Evolutionary conservation across 1,140 invertebrate species (phyloP).

Genomic region (Cyclargus thomasi): DNA sequence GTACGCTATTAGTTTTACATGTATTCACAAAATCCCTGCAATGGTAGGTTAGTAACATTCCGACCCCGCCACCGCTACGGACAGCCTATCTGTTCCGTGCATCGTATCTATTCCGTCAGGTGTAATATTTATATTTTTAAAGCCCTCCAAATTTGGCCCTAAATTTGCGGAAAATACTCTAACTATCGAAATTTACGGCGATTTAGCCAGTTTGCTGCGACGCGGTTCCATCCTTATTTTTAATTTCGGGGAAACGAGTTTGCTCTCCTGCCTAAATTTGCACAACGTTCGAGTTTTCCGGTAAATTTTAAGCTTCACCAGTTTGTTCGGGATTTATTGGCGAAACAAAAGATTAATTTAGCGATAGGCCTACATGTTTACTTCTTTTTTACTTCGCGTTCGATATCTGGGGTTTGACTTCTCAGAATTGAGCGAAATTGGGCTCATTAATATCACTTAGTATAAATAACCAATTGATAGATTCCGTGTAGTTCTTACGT

Average conservation of each 20-base stretch:
- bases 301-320: slow-evolving; percentile 29
- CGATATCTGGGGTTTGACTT: not conserved
- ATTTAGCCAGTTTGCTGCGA: slow-evolving; percentile 35
- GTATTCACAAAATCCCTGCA: not conserved
- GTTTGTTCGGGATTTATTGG: slow-evolving; percentile 32
- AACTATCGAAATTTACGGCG: slow-evolving; percentile 44
- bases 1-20: slow-evolving; percentile 11
- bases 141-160: slow-evolving; percentile 27
- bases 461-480: no score
- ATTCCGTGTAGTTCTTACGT: no score
- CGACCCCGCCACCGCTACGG: not conserved
- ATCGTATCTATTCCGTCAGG: slow-evolving; percentile 19
- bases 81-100: not conserved
- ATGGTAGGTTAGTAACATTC: not conserved
- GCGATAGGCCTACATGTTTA: slow-evolving; percentile 6
- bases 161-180: slow-evolving; percentile 35
- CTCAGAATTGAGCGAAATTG: no score
- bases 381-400: not conserved
- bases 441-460: no score
- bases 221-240: slow-evolving; percentile 41
- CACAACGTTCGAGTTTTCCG: slow-evolving; percentile 24
- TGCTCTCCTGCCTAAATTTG: slow-evolving; percentile 35
- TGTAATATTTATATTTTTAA: slow-evolving; percentile 30
- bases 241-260: slow-evolving; percentile 49
- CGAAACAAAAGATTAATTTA: slow-evolving; percentile 17